Percentiles rank a stretch among this genome's conserved stretches.
Evolutionary conservation across 2,113 vertebrate genomes (phyloP).

Genomic region (Cynoglossus semilaevis): DNA sequence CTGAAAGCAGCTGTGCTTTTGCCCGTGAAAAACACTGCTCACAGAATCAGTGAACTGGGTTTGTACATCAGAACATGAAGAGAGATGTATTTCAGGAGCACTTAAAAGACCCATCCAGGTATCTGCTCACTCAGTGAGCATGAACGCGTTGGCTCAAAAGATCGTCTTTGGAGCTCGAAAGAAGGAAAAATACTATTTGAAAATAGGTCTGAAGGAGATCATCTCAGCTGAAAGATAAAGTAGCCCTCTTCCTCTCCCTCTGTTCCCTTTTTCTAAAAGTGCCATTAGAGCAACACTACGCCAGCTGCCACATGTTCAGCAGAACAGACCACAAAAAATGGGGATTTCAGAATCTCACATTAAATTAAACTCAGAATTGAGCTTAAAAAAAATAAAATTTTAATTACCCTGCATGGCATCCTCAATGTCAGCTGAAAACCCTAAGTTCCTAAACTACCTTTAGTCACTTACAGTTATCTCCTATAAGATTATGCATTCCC

Average conservation of each 20-base stretch:
- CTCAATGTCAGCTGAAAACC: no score
- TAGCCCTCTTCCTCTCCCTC: not conserved
- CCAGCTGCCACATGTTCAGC: no score
- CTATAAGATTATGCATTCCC: no score
- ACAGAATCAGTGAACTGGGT: constrained; percentile 21
- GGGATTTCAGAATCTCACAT: not conserved
- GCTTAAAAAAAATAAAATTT: no score
- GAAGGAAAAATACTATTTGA: constrained; percentile 2
- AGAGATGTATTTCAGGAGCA: constrained; percentile 37
- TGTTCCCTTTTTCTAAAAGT: no score
- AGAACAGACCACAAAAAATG: not conserved
- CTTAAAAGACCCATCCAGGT: constrained; percentile 34
- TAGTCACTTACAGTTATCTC: not conserved
- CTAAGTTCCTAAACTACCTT: no score
- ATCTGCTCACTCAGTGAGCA: constrained; percentile 10
- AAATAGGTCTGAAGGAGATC: not conserved
- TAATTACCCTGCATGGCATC: no score
- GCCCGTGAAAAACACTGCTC: constrained; percentile 34
- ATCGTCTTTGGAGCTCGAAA: not conserved
- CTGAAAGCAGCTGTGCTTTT: constrained; percentile 50
- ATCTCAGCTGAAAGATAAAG: not conserved
- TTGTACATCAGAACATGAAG: constrained; percentile 28
- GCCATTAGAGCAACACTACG: not conserved
- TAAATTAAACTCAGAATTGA: no score
- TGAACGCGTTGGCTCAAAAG: not conserved